Percentiles rank a stretch among this genome's conserved stretches.
Evolutionary conservation across 2,113 vertebrate genomes (phyloP).

Genomic region (Pangasianodon hypophthalmus): DNA sequence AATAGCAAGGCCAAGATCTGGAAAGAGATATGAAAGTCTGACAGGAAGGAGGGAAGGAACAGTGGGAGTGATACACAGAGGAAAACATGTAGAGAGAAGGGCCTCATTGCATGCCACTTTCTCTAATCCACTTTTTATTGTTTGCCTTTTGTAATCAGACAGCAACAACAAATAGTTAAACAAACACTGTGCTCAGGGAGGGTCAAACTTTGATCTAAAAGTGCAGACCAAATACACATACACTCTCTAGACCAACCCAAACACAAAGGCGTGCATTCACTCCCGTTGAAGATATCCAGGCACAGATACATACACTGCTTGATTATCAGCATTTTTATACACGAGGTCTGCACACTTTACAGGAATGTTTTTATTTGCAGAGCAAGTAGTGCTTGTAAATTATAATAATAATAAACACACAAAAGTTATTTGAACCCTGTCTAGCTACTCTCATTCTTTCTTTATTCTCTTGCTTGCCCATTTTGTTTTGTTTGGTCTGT

Average conservation of each 20-base stretch:
- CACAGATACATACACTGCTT: neutral
- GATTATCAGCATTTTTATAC: neutral
- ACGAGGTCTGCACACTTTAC: neutral
- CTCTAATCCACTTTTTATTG: conserved; percentile 25
- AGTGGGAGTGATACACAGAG: neutral
- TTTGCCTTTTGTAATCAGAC: conserved; percentile 48
- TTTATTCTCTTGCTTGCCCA: neutral
- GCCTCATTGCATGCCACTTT: conserved; percentile 13
- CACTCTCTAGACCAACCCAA: conserved; percentile 20
- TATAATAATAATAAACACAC: conserved; percentile 57
- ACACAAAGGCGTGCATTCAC: conserved; percentile 10
- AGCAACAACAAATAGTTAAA: conserved; percentile 40
- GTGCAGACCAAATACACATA: conserved; percentile 44
- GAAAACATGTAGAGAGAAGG: neutral
- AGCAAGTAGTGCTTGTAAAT: conserved; percentile 37
- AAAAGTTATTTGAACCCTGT: conserved; percentile 54
- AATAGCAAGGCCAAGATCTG: conserved; percentile 45
- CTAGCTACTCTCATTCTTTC: neutral
- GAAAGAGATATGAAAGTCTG: conserved; percentile 59
- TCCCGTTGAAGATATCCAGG: neutral
- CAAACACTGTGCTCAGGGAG: conserved; percentile 34
- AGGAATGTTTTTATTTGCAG: conserved; percentile 38
- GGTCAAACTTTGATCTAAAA: conserved; percentile 48
- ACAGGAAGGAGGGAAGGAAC: conserved; percentile 24
- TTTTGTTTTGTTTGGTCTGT: neutral